Conservation (phyloP, 2,113 vertebrate genomes). For the Pleuronectes platessa region DNA sequence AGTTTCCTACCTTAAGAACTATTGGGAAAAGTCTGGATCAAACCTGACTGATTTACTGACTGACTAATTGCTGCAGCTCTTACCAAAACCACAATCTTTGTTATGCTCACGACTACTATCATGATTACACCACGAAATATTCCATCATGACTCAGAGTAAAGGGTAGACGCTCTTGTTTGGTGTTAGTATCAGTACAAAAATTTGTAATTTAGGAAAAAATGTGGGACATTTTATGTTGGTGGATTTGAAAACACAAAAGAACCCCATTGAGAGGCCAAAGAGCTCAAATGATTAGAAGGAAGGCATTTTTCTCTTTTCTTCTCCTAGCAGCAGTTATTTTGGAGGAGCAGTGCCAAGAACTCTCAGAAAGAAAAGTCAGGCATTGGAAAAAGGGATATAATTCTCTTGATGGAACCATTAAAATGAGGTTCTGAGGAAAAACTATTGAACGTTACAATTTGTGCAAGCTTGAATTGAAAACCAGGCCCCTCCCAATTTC, state of each 20-base stretch:
- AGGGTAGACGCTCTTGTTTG: too few relatives aligned
- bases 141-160: too few relatives aligned
- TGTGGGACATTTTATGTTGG: neutral
- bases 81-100: too few relatives aligned
- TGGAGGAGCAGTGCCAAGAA: constrained; percentile 48
- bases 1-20: too few relatives aligned
- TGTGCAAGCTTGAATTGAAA: constrained; percentile 35
- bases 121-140: too few relatives aligned
- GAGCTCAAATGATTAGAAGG: constrained; percentile 31
- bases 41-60: too few relatives aligned
- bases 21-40: too few relatives aligned
- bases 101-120: too few relatives aligned
- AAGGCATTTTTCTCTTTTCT: constrained; percentile 21
- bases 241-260: neutral
- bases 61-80: too few relatives aligned
- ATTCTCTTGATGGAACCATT: constrained; percentile 43
- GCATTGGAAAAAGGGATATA: constrained; percentile 43
- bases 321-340: constrained; percentile 34
- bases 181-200: neutral
- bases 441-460: neutral
- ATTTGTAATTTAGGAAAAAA: neutral
- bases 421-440: constrained; percentile 45
- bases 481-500: constrained; percentile 7
- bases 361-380: constrained; percentile 2
- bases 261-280: constrained; percentile 1